Evolutionary conservation across 2,797 vertebrate species (phyloP).

Genomic region (Gallinago stenura): DNA sequence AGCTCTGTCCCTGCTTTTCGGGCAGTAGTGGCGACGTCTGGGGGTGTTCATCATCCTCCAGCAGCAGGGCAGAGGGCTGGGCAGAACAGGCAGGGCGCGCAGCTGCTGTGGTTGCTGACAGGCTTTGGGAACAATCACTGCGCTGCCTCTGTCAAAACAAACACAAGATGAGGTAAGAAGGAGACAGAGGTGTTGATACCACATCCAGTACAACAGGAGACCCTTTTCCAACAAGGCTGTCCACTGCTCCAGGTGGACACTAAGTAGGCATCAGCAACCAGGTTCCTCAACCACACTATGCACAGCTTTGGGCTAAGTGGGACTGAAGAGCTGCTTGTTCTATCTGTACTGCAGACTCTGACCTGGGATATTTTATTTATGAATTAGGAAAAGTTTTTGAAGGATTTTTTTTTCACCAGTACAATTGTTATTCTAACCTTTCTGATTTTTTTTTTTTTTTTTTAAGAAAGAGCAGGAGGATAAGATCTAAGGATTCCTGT

Average conservation of each 20-base stretch:
- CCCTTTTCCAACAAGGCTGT: background rate
- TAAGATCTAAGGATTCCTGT: background rate
- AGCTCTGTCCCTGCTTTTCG: background rate
- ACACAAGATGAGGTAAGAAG: background rate
- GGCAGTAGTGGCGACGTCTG: background rate
- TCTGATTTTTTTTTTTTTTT: background rate
- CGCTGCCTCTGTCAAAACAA: conserved; percentile 53
- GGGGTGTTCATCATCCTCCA: background rate
- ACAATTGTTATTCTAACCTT: background rate
- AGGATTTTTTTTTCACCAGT: background rate
- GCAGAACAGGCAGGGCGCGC: background rate
- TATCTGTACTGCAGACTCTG: background rate
- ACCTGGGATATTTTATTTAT: background rate
- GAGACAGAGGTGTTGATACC: background rate
- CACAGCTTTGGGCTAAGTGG: background rate
- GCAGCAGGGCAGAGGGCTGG: background rate
- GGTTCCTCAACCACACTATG: background rate
- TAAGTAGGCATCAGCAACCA: background rate
- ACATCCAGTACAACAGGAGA: background rate
- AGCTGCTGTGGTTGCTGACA: background rate
- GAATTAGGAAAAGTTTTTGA: background rate
- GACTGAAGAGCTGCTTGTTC: background rate
- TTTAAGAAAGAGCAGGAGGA: background rate
- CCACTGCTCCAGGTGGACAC: background rate
- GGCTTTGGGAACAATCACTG: background rate